A percentile compares a stretch with the other conserved stretches of the same genome.
Evolutionary conservation across 2,888 invertebrate species (phyloP).

Genomic region (Acrocyrtus sp.): DNA sequence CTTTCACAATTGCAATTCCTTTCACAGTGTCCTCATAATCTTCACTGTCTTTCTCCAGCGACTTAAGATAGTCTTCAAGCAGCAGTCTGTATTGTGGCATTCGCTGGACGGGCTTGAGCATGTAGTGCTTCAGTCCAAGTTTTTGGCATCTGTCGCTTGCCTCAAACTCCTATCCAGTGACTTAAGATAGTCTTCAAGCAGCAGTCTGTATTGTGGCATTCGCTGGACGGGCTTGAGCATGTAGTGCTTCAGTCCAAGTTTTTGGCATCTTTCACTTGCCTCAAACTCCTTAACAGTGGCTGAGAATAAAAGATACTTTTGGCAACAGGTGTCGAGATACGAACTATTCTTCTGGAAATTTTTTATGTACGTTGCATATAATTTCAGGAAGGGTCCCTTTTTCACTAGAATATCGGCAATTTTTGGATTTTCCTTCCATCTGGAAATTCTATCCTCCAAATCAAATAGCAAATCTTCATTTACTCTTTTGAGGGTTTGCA

Average conservation of each 20-base stretch:
- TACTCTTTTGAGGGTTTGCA: conserved; percentile 70
- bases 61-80: conserved; percentile 72
- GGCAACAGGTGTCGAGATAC: conserved; percentile 69
- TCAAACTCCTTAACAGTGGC: conserved; percentile 69
- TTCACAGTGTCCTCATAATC: conserved; percentile 73
- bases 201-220: conserved; percentile 72
- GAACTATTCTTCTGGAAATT: conserved; percentile 69
- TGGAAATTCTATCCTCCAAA: conserved; percentile 68
- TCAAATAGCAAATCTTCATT: conserved; percentile 70
- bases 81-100: conserved; percentile 73
- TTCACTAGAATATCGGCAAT: conserved; percentile 71
- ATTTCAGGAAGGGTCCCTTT: conserved; percentile 72
- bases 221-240: conserved; percentile 77
- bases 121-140: conserved; percentile 73
- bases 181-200: conserved; percentile 73
- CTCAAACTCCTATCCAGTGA: conserved; percentile 70
- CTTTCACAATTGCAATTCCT: conserved; percentile 71
- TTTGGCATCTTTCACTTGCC: conserved; percentile 67
- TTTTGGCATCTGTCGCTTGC: conserved; percentile 67
- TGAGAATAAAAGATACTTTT: conserved; percentile 69
- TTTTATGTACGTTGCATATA: conserved; percentile 71
- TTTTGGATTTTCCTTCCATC: conserved; percentile 68
- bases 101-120: conserved; percentile 76
- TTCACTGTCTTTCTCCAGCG: conserved; percentile 67
- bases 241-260: conserved; percentile 72